Conservation (phyloP, 2,113 vertebrate species). For the Lipophrys pholis region DNA sequence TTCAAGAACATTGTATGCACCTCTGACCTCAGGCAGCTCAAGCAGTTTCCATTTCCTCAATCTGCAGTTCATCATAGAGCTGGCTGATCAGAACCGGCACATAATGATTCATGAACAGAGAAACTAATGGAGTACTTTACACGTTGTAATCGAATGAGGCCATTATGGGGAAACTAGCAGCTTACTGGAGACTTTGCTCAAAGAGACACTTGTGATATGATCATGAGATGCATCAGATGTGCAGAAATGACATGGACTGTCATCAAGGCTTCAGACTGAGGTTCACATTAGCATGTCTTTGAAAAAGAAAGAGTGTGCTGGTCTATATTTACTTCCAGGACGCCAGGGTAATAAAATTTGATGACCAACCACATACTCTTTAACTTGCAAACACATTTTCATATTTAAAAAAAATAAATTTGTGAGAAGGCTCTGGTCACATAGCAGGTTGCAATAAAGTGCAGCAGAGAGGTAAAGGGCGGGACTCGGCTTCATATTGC, state of each 20-base stretch:
- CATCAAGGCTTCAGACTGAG: constrained; percentile 62
- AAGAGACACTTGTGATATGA: constrained; percentile 68
- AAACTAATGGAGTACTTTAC: constrained; percentile 84
- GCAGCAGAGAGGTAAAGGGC: neutral
- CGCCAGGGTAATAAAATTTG: constrained; percentile 25
- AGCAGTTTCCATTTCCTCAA: constrained; percentile 75
- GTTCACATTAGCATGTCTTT: constrained; percentile 72
- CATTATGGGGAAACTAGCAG: constrained; percentile 75
- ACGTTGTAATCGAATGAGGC: constrained; percentile 82
- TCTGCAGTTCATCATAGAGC: constrained; percentile 77
- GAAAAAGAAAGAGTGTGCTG: constrained; percentile 43
- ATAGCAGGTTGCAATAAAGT: constrained; percentile 30
- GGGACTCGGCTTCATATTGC: constrained; percentile 1
- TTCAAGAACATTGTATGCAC: constrained; percentile 57
- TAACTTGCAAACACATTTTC: constrained; percentile 34
- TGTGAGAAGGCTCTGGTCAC: constrained; percentile 28
- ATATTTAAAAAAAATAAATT: constrained; percentile 15
- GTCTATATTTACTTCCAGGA: constrained; percentile 38
- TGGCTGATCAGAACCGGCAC: constrained; percentile 78
- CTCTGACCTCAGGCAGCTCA: constrained; percentile 67
- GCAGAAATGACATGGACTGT: constrained; percentile 51
- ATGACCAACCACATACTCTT: constrained; percentile 31
- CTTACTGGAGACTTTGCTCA: constrained; percentile 79
- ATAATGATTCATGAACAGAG: constrained; percentile 85
- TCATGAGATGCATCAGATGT: constrained; percentile 67